These are phyloP conservation scores for Dromiciops gliroides DNA, from an alignment of 2,113 vertebrate genomes.

Conservation along the genomic window DNA sequence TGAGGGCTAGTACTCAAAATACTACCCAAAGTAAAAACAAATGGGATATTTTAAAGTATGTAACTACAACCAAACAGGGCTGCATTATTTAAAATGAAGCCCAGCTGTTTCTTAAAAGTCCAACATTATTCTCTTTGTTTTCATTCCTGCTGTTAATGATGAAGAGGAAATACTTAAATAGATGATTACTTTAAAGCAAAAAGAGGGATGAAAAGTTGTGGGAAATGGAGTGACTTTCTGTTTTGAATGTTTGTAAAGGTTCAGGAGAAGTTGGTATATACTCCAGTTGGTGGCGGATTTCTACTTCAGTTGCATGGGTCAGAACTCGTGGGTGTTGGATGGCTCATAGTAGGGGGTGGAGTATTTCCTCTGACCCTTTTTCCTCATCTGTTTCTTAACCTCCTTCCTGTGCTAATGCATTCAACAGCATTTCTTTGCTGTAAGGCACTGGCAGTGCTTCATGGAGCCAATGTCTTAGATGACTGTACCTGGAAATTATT, in stretches of 20 bases:
- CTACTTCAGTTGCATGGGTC: not conserved
- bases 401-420: constrained; percentile 47
- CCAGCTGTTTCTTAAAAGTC: constrained; percentile 52
- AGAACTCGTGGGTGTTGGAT: not conserved
- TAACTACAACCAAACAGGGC: not conserved
- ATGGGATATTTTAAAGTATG: constrained; percentile 5
- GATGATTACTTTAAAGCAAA: constrained; percentile 22
- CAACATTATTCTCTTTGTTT: constrained; percentile 45
- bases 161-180: constrained; percentile 47
- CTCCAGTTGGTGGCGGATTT: constrained; percentile 3
- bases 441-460: not conserved
- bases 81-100: constrained; percentile 26
- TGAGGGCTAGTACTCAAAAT: constrained; percentile 9
- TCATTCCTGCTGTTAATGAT: constrained; percentile 22
- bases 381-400: constrained; percentile 53
- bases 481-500: constrained; percentile 21
- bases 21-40: constrained; percentile 28
- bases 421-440: not conserved
- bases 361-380: constrained; percentile 56
- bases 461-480: not conserved
- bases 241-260: constrained; percentile 7
- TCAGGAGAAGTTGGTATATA: constrained; percentile 5
- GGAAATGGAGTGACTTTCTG: constrained; percentile 45
- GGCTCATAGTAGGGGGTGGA: not conserved
- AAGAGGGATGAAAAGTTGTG: constrained; percentile 29